Evolutionary conservation across 2,113 vertebrate genomes (phyloP).

Genomic region (Climacteris rufus): DNA sequence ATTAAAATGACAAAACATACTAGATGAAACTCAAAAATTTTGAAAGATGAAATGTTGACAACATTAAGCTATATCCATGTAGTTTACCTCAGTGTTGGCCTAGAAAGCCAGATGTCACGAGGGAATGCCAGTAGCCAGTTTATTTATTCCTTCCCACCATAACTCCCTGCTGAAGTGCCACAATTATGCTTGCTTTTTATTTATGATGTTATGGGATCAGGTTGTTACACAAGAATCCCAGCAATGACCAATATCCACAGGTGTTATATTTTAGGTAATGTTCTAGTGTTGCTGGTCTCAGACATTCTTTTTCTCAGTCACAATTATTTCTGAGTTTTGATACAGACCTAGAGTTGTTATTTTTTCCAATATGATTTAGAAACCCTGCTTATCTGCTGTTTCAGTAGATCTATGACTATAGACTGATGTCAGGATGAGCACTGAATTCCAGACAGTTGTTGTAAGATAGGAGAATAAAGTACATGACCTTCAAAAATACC

Average conservation of each 20-base stretch:
- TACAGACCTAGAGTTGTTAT: not conserved
- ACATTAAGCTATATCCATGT: not conserved
- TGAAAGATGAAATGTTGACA: not conserved
- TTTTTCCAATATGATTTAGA: not conserved
- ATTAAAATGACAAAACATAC: not conserved
- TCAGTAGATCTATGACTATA: not conserved
- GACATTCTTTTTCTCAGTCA: not conserved
- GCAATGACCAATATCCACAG: not conserved
- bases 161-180: not conserved
- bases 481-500: not conserved
- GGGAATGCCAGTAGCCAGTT: not conserved
- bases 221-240: not conserved
- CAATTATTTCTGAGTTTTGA: not conserved
- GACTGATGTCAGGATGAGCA: not conserved
- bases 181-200: not conserved
- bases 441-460: not conserved
- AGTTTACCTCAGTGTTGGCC: not conserved
- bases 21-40: not conserved
- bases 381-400: not conserved
- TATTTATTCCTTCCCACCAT: not conserved
- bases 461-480: not conserved
- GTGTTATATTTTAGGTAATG: not conserved
- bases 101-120: not conserved
- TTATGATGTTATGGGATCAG: not conserved
- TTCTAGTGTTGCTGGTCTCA: not conserved